These are phyloP conservation scores for Dasysyrphus albostriatus DNA, from an alignment of 2,888 invertebrate genomes.

Conservation along the genomic window DNA sequence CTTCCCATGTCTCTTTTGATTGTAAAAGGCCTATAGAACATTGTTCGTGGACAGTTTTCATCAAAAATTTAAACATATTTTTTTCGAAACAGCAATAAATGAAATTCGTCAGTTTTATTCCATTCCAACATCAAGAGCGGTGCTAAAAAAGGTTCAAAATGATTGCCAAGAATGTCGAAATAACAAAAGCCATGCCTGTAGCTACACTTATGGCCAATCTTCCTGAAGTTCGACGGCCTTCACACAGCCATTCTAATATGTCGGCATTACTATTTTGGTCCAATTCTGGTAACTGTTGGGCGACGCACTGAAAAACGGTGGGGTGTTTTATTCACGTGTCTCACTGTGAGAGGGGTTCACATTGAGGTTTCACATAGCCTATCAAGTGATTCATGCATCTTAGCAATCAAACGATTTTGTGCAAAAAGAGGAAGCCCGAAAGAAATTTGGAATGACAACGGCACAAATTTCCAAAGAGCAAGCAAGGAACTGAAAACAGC, in stretches of 20 bases:
- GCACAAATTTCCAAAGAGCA: no score
- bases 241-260: conserved; percentile 48
- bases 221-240: conserved; percentile 11
- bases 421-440: conserved; percentile 49
- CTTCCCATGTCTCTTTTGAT: no score
- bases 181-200: background rate
- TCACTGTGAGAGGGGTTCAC: conserved; percentile 55
- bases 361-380: conserved; percentile 52
- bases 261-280: conserved; percentile 53
- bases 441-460: no score
- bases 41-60: no score
- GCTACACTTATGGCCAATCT: background rate
- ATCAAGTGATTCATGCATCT: conserved; percentile 56
- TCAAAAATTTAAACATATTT: no score
- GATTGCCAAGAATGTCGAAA: background rate
- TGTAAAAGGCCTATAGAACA: no score
- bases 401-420: conserved; percentile 54
- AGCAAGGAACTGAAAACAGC: conserved; percentile 1
- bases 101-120: no score
- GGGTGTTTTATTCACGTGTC: no score
- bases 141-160: no score
- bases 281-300: conserved; percentile 38
- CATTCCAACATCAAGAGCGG: no score
- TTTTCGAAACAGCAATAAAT: no score
- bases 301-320: no score